phyloP scores from a whole-genome alignment of 2,113 vertebrate species.

The Tursiops truncatus region DNA sequence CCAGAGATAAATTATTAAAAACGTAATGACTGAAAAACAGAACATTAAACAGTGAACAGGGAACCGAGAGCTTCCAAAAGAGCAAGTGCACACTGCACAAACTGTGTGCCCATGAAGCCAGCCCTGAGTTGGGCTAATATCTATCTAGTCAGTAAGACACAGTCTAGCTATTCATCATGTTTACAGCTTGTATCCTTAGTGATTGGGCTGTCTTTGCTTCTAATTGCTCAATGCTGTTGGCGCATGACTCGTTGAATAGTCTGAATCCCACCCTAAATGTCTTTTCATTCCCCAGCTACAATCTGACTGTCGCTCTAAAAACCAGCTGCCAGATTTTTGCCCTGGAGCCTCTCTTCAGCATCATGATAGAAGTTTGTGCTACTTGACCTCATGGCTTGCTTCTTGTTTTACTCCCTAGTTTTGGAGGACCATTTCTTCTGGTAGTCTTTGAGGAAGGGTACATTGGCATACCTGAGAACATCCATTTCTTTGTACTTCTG shows the following conservation, averaged over 20 bases:
- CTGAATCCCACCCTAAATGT: neutral
- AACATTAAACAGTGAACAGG: neutral
- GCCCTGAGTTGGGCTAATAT: neutral
- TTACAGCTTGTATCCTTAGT: neutral
- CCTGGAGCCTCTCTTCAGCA: neutral
- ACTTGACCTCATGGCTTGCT: neutral
- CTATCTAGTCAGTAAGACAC: neutral
- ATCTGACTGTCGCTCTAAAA: neutral
- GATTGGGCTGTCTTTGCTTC: neutral
- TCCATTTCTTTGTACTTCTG: neutral
- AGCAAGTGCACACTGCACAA: neutral
- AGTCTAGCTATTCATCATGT: neutral
- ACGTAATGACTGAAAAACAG: neutral
- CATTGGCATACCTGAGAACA: neutral
- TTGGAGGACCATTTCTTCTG: no score
- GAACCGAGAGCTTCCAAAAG: neutral
- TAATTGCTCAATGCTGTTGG: neutral
- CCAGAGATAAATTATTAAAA: neutral
- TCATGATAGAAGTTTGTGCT: neutral
- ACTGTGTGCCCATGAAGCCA: neutral
- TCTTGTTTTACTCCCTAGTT: neutral
- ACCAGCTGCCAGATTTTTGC: neutral
- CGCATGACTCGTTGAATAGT: neutral
- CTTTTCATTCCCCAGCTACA: neutral
- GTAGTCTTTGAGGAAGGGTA: neutral